These are phyloP conservation scores for Cylas formicarius DNA, from an alignment of 1,140 invertebrate species.

Conservation along the genomic window DNA sequence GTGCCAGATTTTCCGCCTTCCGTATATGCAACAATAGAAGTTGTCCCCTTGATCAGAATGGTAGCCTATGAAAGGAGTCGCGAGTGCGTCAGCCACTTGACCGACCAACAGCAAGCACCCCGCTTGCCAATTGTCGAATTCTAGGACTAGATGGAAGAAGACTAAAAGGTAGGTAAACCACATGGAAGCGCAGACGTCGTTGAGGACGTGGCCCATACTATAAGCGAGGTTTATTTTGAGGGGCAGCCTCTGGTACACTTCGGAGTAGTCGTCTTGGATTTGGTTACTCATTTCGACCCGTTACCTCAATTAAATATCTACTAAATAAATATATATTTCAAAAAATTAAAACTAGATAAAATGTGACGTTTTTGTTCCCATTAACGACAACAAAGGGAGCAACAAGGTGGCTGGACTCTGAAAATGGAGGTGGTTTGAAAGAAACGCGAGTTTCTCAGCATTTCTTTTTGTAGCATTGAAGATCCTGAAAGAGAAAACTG, in stretches of 20 bases:
- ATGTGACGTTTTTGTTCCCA: too few species aligned
- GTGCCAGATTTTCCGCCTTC: slow-evolving; percentile 87
- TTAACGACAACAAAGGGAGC: too few species aligned
- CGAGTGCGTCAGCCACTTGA: slow-evolving; percentile 78
- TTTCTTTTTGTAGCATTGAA: too few species aligned
- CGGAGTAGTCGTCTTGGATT: slow-evolving; percentile 41
- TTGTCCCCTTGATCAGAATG: slow-evolving; percentile 70
- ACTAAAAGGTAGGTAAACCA: slow-evolving; percentile 97
- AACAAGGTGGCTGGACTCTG: too few species aligned
- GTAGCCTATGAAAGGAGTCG: slow-evolving; percentile 84
- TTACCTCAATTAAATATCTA: too few species aligned
- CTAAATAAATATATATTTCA: too few species aligned
- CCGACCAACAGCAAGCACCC: slow-evolving; percentile 77
- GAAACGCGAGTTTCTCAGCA: too few species aligned
- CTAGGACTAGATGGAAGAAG: slow-evolving; percentile 79
- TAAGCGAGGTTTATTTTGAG: slow-evolving; percentile 41
- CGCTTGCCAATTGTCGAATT: slow-evolving; percentile 65
- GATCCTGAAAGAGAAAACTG: too few species aligned
- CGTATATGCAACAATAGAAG: slow-evolving; percentile 63
- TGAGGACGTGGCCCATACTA: slow-evolving; percentile 80
- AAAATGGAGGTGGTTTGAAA: too few species aligned
- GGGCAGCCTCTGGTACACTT: slow-evolving; percentile 38
- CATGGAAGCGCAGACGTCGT: slow-evolving; percentile 92
- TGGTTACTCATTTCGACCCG: too few species aligned
- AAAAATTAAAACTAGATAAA: too few species aligned